Percentiles rank a stretch among this genome's conserved stretches.
Conservation (phyloP, 2,797 vertebrate species). For the Streptopelia turtur region DNA sequence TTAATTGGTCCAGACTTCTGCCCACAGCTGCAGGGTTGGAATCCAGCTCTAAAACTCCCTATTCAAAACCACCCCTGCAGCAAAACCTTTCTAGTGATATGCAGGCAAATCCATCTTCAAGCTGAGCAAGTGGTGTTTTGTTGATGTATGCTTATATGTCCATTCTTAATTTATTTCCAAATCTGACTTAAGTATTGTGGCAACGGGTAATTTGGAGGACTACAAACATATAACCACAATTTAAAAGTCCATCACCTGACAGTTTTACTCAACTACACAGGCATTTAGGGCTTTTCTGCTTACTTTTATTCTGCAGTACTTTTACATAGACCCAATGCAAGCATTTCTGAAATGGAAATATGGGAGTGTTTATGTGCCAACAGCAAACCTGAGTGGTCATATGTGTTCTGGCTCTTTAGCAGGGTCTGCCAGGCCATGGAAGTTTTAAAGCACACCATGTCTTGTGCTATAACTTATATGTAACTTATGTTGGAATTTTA, state of each 20-base stretch:
- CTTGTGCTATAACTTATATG: neutral
- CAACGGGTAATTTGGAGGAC: neutral
- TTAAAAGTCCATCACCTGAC: neutral
- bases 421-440: neutral
- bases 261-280: neutral
- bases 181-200: neutral
- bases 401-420: neutral
- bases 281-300: neutral
- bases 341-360: neutral
- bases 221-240: neutral
- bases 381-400: neutral
- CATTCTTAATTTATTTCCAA: neutral
- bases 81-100: neutral
- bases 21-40: neutral
- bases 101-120: slow-evolving; percentile 6
- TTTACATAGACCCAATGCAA: neutral
- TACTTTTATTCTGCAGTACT: neutral
- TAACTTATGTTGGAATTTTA: neutral
- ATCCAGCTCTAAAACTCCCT: neutral
- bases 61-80: neutral
- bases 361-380: neutral
- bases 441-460: neutral
- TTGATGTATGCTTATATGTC: neutral
- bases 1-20: neutral
- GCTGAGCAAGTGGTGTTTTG: neutral